phyloP scores from a whole-genome alignment of 2,888 invertebrate genomes.

The Epinotia ramella region DNA sequence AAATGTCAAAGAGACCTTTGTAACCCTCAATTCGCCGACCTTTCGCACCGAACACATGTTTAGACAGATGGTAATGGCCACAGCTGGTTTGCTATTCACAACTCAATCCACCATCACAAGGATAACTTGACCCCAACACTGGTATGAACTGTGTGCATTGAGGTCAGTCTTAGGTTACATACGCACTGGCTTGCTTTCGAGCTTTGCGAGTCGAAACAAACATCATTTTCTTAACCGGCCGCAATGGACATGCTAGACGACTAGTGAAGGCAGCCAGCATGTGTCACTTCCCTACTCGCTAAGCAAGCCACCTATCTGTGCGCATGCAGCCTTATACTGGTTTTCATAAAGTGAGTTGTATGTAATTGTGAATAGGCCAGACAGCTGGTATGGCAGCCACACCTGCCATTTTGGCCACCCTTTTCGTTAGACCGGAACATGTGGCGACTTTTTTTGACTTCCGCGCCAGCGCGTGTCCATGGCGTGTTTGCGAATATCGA shows the following conservation, averaged over 20 bases:
- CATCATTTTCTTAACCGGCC: too few species aligned
- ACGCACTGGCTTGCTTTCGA: too few species aligned
- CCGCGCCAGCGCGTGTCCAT: slow-evolving; percentile 10
- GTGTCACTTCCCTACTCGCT: too few species aligned
- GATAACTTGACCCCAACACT: neutral
- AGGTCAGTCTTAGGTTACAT: neutral
- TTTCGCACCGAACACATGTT: slow-evolving; percentile 14
- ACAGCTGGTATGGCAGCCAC: slow-evolving; percentile 39
- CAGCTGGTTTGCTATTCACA: neutral
- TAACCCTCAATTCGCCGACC: slow-evolving; percentile 1
- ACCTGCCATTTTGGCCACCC: slow-evolving; percentile 32
- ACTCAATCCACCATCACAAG: neutral
- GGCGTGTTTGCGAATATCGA: neutral
- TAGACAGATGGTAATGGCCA: slow-evolving; percentile 34
- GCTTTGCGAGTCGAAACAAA: too few species aligned
- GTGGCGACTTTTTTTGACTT: slow-evolving; percentile 32
- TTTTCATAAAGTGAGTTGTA: neutral
- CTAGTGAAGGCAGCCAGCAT: too few species aligned
- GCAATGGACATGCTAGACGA: too few species aligned
- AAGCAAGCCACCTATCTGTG: too few species aligned
- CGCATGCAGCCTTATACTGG: neutral
- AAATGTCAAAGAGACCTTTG: slow-evolving; percentile 10
- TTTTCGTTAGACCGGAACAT: slow-evolving; percentile 32
- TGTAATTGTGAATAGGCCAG: slow-evolving; percentile 7
- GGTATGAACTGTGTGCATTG: neutral